Evolutionary conservation across 2,113 vertebrate genomes (phyloP), one percentile per base, ranked within the genome.

Genomic region (Shinisaurus crocodilurus): DNA sequence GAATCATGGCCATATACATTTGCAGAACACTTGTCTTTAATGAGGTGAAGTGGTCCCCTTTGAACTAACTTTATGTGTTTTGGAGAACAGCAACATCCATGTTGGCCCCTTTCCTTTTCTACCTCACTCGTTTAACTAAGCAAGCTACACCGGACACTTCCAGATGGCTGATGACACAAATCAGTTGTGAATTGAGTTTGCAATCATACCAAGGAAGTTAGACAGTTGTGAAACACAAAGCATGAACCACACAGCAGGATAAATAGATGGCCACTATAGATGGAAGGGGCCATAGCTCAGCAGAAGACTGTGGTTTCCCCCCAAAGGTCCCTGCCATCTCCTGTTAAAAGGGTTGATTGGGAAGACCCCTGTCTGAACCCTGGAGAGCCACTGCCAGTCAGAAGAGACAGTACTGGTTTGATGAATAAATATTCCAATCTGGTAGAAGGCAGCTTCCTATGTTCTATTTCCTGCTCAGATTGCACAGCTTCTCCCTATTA

Each of bases 31-130:
- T 69, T 32, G 67, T 43, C 16, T 20, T 45, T 25, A 85, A 85
- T 15, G 3, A 12, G 15, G 15, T 20, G 29, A 29, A 70, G 63
- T 70, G 27, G 18, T 43, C 0, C 57, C 25, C 82, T n/a, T 5
- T 5, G 89, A 0, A 1, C 6, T 29, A 63, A 50, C 60, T 34
- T 32, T 27, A 60, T 1, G 0, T 18, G 2, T 80, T 69, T 87
- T 54, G 77, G 34, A n/a, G 20, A n/a, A n/a, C 45, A 50, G 29
- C 1, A 25, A 23, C 34, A 54, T 69, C 65, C 70, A 29, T n/a
- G 8, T 67, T 74, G 67, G 29, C 1, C 0, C 18, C 32, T 34
- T 27, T 0, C 18, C 60, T 57, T 0, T 0, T 40, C 32, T 60
- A 70, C 25, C 32, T 37, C 82, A 48, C 57, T 8, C 0, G 75